phyloP scores from a whole-genome alignment of 2,797 vertebrate genomes.

The Pantherophis vulpinus region DNA sequence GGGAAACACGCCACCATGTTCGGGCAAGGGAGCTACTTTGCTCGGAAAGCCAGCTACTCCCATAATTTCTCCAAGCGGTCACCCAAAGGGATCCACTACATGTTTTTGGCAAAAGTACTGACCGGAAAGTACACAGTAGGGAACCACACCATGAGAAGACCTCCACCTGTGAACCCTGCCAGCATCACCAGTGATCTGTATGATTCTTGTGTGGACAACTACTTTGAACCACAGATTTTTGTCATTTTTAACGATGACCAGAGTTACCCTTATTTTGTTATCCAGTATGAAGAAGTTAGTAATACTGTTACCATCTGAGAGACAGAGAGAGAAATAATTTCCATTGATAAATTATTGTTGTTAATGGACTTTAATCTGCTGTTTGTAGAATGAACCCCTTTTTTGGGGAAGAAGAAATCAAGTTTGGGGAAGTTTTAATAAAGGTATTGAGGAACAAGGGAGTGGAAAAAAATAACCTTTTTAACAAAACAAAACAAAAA shows the following conservation, averaged over 20 bases:
- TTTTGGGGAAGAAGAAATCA: slow-evolving; percentile 2
- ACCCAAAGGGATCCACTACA: slow-evolving; percentile 91
- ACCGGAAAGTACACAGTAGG: slow-evolving; percentile 94
- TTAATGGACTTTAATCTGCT: slow-evolving; percentile 37
- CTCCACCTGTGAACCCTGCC: slow-evolving; percentile 88
- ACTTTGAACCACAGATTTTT: slow-evolving; percentile 97
- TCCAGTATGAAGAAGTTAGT: slow-evolving; percentile 95
- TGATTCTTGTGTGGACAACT: slow-evolving; percentile 98
- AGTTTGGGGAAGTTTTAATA: slow-evolving; percentile 9
- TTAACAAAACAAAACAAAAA: background rate
- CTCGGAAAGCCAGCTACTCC: slow-evolving; percentile 94
- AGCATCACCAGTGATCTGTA: slow-evolving; percentile 95
- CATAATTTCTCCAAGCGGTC: slow-evolving; percentile 97
- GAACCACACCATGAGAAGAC: slow-evolving; percentile 94
- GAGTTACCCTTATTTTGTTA: slow-evolving; percentile 98
- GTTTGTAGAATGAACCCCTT: slow-evolving; percentile 52
- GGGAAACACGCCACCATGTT: slow-evolving; percentile 99
- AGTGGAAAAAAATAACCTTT: background rate
- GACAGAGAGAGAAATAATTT: background rate
- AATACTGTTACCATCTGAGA: slow-evolving; percentile 87
- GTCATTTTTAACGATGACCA: slow-evolving; percentile 99
- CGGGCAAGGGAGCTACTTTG: slow-evolving; percentile 98
- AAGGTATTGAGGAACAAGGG: background rate
- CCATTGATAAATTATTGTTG: slow-evolving; percentile 61
- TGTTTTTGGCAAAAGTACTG: slow-evolving; percentile 98